These are phyloP conservation scores for Cheilosia vernalis DNA, from an alignment of 2,888 invertebrate genomes.

Conservation along the genomic window DNA sequence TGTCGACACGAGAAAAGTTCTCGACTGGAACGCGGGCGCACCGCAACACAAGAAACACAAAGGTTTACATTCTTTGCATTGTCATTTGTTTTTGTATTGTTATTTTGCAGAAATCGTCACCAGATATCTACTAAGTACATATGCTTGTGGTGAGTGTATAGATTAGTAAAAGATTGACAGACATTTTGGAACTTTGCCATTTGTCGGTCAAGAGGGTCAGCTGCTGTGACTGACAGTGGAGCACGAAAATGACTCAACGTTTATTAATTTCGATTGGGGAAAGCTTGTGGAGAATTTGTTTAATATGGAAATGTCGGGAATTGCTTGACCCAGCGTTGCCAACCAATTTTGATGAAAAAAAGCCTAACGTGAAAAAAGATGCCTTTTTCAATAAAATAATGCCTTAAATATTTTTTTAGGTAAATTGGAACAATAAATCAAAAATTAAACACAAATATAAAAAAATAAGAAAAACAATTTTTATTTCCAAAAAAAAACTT, in stretches of 20 bases:
- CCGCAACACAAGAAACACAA: constrained; percentile 29
- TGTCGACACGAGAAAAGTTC: constrained; percentile 23
- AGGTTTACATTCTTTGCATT: constrained; percentile 45
- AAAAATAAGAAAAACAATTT: no score
- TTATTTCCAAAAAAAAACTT: no score
- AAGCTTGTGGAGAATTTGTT: neutral
- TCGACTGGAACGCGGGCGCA: constrained; percentile 34
- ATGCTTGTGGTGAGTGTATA: constrained; percentile 17
- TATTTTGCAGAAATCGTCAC: constrained; percentile 46
- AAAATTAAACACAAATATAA: no score
- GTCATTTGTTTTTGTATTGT: constrained; percentile 21
- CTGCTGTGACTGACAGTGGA: constrained; percentile 15
- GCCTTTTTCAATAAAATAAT: no score
- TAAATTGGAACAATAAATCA: no score
- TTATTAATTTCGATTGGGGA: neutral
- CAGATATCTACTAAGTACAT: neutral
- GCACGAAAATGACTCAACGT: constrained; percentile 4
- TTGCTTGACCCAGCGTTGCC: no score
- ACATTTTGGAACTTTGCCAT: constrained; percentile 55
- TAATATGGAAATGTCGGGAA: no score
- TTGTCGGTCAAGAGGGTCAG: constrained; percentile 48
- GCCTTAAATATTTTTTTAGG: no score
- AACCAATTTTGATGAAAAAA: no score
- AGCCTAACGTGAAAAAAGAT: no score
- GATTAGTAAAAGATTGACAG: constrained; percentile 38